phyloP scores from a whole-genome alignment of 2,113 vertebrate genomes.

The Rousettus leschenaultii region DNA sequence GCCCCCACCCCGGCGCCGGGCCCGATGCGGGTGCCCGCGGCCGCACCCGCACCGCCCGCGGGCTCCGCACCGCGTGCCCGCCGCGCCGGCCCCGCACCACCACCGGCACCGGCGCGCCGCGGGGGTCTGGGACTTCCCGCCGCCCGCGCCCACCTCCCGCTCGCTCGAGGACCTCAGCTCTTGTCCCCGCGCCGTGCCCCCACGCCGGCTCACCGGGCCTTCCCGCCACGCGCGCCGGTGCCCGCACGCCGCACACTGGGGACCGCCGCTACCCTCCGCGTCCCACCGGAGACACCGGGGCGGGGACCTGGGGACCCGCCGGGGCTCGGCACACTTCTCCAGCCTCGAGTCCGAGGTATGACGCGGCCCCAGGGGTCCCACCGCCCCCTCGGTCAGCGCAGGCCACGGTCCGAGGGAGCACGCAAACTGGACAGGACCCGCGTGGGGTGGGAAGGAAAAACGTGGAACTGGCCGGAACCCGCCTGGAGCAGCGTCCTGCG shows the following conservation, averaged over 20 bases:
- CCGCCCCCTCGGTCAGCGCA: slow-evolving; percentile 69
- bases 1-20: slow-evolving; percentile 80
- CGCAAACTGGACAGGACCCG: background rate
- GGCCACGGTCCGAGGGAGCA: slow-evolving; percentile 63
- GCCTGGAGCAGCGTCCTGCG: slow-evolving; percentile 44
- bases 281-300: slow-evolving; percentile 78
- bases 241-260: slow-evolving; percentile 80
- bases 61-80: slow-evolving; percentile 74
- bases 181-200: slow-evolving; percentile 77
- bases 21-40: slow-evolving; percentile 74
- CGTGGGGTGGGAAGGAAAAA: background rate
- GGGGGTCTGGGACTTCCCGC: slow-evolving; percentile 71
- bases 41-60: slow-evolving; percentile 82
- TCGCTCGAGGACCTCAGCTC: slow-evolving; percentile 92
- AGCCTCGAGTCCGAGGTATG: slow-evolving; percentile 96
- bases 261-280: slow-evolving; percentile 56
- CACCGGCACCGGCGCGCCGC: slow-evolving; percentile 66
- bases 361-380: slow-evolving; percentile 62
- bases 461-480: background rate
- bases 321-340: slow-evolving; percentile 94
- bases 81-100: slow-evolving; percentile 86
- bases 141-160: slow-evolving; percentile 87
- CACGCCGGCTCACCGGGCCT: slow-evolving; percentile 81
- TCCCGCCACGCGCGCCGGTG: slow-evolving; percentile 79
- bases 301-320: slow-evolving; percentile 90